Percentiles rank a stretch among this genome's conserved stretches.
Conservation (phyloP, 1,140 invertebrate species). For the Drosophila rhopaloa region DNA sequence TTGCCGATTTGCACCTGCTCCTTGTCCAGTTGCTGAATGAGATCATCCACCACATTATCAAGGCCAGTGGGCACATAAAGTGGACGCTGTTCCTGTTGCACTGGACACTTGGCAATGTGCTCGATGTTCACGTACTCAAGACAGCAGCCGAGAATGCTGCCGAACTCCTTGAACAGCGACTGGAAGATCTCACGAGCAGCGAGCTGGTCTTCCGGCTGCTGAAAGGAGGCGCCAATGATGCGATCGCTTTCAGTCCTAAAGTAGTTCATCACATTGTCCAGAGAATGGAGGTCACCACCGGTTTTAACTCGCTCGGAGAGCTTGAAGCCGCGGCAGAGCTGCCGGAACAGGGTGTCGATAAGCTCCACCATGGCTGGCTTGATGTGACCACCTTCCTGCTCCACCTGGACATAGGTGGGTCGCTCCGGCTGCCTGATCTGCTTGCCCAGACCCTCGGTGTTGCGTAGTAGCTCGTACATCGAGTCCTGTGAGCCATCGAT, state of each 20-base stretch:
- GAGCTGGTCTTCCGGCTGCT: constrained; percentile 49
- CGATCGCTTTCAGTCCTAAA: constrained; percentile 70
- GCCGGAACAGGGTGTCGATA: constrained; percentile 66
- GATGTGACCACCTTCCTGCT: constrained; percentile 25
- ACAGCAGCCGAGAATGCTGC: constrained; percentile 72
- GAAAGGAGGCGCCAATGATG: constrained; percentile 40
- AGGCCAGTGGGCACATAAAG: constrained; percentile 84
- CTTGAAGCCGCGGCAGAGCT: constrained; percentile 69
- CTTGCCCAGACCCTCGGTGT: constrained; percentile 63
- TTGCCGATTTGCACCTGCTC: constrained; percentile 69
- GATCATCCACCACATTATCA: constrained; percentile 64
- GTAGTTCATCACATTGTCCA: constrained; percentile 77
- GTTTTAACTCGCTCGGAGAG: constrained; percentile 55
- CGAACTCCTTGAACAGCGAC: constrained; percentile 77
- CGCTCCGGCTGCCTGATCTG: constrained; percentile 52
- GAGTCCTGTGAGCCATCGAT: constrained; percentile 73
- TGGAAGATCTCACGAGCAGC: constrained; percentile 72
- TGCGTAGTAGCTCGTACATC: constrained; percentile 69
- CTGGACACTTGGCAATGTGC: constrained; percentile 64
- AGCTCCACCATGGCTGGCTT: constrained; percentile 58
- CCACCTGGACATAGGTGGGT: constrained; percentile 41
- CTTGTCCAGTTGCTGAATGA: constrained; percentile 51
- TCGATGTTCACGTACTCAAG: constrained; percentile 79
- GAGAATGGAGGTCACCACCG: constrained; percentile 56
- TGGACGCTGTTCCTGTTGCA: constrained; percentile 43